phyloP scores from a whole-genome alignment of 2,888 invertebrate genomes.

The Girardia tigrina region DNA sequence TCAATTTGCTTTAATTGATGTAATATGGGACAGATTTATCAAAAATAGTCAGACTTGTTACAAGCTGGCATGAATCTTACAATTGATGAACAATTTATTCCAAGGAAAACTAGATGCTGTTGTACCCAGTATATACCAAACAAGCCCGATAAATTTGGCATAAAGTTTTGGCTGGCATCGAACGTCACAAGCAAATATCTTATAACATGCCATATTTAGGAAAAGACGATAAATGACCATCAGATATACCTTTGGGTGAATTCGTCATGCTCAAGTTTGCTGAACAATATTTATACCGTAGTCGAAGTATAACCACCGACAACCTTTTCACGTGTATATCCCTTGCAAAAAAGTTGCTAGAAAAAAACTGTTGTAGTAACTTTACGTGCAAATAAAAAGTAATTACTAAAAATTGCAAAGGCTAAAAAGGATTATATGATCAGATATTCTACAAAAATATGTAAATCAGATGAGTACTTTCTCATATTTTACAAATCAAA shows the following conservation, averaged over 20 bases:
- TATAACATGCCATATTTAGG: slow-evolving; percentile 8
- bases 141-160: background rate
- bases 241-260: background rate
- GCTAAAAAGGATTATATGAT: slow-evolving; percentile 5
- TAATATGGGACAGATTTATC: too few relatives aligned
- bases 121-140: background rate
- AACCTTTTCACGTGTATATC: background rate
- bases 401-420: background rate
- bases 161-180: slow-evolving; percentile 20
- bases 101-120: background rate
- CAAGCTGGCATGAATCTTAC: background rate
- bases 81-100: too few relatives aligned
- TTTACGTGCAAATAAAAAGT: background rate
- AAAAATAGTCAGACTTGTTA: too few relatives aligned
- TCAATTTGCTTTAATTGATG: too few relatives aligned
- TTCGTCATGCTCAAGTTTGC: background rate
- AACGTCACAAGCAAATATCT: slow-evolving; percentile 5
- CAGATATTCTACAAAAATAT: slow-evolving; percentile 9
- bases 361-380: background rate
- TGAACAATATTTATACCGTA: slow-evolving; percentile 13
- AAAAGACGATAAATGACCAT: background rate
- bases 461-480: slow-evolving; percentile 12
- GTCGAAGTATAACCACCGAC: background rate
- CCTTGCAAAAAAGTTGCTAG: background rate
- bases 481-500: background rate